Conservation (phyloP, 30 jellyfish, hydroid and myxozoan genomes). For the Haliclystus octoradiatus region DNA sequence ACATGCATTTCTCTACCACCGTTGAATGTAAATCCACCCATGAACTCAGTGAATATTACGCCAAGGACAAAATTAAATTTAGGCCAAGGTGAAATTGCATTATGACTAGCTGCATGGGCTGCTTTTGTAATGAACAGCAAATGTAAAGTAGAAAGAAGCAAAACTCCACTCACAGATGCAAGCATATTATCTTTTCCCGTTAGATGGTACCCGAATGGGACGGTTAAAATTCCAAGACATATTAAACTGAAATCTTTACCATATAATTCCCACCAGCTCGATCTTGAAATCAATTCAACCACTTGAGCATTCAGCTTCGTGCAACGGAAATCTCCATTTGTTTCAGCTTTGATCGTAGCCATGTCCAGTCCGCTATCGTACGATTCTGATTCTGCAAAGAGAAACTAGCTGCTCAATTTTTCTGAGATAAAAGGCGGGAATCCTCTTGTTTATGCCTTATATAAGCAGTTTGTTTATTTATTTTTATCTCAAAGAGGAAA, state of each 20-base stretch:
- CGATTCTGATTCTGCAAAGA: too few species aligned
- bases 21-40: constrained; percentile 27
- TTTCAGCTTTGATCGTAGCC: too few species aligned
- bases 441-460: too few species aligned
- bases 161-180: constrained; percentile 24
- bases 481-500: too few species aligned
- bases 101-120: constrained; percentile 50
- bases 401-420: too few species aligned
- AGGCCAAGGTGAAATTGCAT: constrained; percentile 25
- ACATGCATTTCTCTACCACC: constrained; percentile 36
- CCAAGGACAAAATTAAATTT: constrained; percentile 24
- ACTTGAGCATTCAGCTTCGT: too few species aligned
- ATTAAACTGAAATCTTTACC: constrained; percentile 37
- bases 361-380: too few species aligned
- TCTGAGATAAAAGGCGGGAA: too few species aligned
- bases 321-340: too few species aligned
- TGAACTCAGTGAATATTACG: constrained; percentile 34
- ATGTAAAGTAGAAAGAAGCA: constrained; percentile 30
- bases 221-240: constrained; percentile 11
- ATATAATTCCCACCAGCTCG: constrained; percentile 32
- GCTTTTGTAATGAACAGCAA: constrained; percentile 41
- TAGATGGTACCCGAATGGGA: constrained; percentile 36
- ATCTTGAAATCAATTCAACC: too few species aligned
- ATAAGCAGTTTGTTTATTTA: too few species aligned
- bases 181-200: constrained; percentile 11